phyloP scores from a whole-genome alignment of 2,888 invertebrate species.

The Cordilura impudica region DNA sequence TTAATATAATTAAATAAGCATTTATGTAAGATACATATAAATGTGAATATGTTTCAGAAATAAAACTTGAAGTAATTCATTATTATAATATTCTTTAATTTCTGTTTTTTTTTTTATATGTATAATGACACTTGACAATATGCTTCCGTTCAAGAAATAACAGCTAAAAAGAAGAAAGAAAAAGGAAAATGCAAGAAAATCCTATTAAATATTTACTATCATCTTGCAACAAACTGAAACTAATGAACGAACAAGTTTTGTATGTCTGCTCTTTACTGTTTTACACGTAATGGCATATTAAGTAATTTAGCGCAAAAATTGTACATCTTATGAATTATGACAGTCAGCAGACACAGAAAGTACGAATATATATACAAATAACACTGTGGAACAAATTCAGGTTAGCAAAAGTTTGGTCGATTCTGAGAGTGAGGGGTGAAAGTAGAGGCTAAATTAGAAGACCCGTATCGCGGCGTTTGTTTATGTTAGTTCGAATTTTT shows the following conservation, averaged over 20 bases:
- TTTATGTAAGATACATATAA: neutral
- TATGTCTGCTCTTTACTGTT: slow-evolving; percentile 48
- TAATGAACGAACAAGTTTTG: neutral
- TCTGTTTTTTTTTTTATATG: neutral
- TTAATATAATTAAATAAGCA: neutral
- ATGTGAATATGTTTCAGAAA: slow-evolving; percentile 15
- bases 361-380: neutral
- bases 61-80: slow-evolving; percentile 25
- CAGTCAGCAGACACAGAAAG: slow-evolving; percentile 7
- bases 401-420: no score
- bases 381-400: no score
- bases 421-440: no score
- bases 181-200: slow-evolving; percentile 30
- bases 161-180: neutral
- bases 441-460: no score
- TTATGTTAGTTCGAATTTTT: no score
- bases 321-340: slow-evolving; percentile 43
- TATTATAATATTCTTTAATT: slow-evolving; percentile 1
- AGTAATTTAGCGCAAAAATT: slow-evolving; percentile 55
- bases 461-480: no score
- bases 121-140: slow-evolving; percentile 44
- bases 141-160: slow-evolving; percentile 13
- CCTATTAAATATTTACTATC: slow-evolving; percentile 54
- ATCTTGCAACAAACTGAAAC: slow-evolving; percentile 12
- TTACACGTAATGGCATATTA: slow-evolving; percentile 51